phyloP scores from a whole-genome alignment of 2,888 invertebrate species.

The Polietes domitor region DNA sequence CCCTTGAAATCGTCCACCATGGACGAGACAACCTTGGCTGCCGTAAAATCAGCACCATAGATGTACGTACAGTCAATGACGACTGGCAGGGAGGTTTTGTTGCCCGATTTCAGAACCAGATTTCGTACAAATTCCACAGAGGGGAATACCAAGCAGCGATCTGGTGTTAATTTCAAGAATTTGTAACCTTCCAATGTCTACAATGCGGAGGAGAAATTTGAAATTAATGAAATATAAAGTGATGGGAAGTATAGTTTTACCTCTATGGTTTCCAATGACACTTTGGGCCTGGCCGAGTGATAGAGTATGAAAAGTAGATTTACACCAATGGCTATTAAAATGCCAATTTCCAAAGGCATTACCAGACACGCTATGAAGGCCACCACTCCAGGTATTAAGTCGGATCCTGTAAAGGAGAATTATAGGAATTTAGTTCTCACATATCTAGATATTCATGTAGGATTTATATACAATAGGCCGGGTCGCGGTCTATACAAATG shows the following conservation, averaged over 20 bases:
- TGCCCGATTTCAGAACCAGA: slow-evolving; percentile 90
- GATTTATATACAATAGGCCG: no score
- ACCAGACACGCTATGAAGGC: slow-evolving; percentile 94
- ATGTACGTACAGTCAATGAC: slow-evolving; percentile 94
- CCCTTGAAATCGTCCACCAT: slow-evolving; percentile 88
- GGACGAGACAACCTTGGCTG: slow-evolving; percentile 89
- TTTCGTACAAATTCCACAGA: slow-evolving; percentile 94
- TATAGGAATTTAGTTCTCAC: no score
- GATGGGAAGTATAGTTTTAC: slow-evolving; percentile 80
- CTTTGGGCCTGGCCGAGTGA: slow-evolving; percentile 92
- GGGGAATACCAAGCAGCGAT: slow-evolving; percentile 94
- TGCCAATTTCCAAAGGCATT: slow-evolving; percentile 92
- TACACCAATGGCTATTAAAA: slow-evolving; percentile 90
- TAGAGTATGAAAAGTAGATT: slow-evolving; percentile 93
- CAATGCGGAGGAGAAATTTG: neutral
- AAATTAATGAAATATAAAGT: neutral
- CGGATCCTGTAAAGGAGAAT: slow-evolving; percentile 85
- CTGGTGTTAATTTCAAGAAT: slow-evolving; percentile 91
- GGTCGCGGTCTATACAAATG: no score
- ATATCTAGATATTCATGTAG: no score
- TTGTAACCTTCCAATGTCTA: slow-evolving; percentile 86
- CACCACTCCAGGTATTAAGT: slow-evolving; percentile 90
- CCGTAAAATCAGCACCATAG: slow-evolving; percentile 93
- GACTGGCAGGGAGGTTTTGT: slow-evolving; percentile 85
- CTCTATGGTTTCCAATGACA: slow-evolving; percentile 89